Percentiles rank a stretch among this genome's conserved stretches.
Evolutionary conservation across 2,888 invertebrate species (phyloP).

Genomic region (Argyresthia albistria): DNA sequence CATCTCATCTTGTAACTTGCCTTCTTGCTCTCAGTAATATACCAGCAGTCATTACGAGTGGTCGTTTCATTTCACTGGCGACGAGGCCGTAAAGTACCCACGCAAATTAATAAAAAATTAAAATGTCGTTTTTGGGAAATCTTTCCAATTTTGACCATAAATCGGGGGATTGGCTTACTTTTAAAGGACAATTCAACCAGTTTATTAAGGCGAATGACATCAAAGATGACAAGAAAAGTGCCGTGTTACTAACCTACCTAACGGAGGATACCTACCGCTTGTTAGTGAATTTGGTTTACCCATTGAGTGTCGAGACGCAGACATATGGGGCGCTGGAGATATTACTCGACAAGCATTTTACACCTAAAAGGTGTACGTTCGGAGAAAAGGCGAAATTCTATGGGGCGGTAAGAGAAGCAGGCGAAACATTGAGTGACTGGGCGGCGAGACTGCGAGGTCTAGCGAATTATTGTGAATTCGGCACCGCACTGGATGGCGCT

Average conservation of each 20-base stretch:
- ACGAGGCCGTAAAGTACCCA: no score
- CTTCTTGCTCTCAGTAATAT: no score
- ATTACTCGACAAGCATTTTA: not conserved
- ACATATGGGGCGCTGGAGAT: not conserved
- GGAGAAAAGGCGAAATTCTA: not conserved
- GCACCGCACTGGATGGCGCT: not conserved
- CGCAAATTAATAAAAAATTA: not conserved
- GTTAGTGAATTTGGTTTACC: not conserved
- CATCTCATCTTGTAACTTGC: no score
- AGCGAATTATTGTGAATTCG: not conserved
- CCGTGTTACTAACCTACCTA: not conserved
- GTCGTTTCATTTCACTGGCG: no score
- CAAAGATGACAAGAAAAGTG: not conserved
- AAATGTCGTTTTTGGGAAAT: not conserved
- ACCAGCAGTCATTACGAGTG: no score
- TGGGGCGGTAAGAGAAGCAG: not conserved
- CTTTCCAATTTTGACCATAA: not conserved
- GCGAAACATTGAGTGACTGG: not conserved
- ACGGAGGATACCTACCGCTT: not conserved
- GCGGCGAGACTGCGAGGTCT: not conserved
- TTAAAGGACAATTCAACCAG: not conserved
- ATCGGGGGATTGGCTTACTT: not conserved
- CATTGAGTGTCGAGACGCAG: not conserved
- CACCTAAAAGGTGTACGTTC: not conserved
- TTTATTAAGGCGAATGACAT: not conserved